Percentiles rank a stretch among this genome's conserved stretches.
Conservation (phyloP, 2,113 vertebrate species). For the Corythornis madagascariensis region DNA sequence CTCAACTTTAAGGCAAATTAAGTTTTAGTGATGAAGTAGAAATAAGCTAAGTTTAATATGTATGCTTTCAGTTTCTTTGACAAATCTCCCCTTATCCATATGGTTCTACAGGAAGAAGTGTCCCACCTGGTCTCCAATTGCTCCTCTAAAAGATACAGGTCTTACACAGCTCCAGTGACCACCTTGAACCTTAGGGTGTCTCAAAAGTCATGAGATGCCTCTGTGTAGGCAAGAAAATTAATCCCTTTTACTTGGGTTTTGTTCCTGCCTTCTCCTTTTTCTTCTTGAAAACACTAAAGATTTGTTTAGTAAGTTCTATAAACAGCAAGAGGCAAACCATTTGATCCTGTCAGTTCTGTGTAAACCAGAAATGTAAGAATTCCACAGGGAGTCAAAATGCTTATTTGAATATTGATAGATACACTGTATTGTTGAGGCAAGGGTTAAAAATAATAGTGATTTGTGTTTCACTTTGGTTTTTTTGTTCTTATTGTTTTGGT, state of each 20-base stretch:
- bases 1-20: not conserved
- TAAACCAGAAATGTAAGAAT: constrained; percentile 14
- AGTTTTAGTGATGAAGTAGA: not conserved
- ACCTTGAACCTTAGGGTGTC: not conserved
- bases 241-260: not conserved
- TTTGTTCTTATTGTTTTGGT: not conserved
- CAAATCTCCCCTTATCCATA: not conserved
- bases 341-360: constrained; percentile 7
- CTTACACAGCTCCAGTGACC: not conserved
- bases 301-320: not conserved
- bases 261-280: not conserved
- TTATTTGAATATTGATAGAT: constrained; percentile 19
- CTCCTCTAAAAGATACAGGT: not conserved
- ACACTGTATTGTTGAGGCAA: constrained; percentile 32
- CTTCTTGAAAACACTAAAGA: not conserved
- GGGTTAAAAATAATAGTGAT: constrained; percentile 52
- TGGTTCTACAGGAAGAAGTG: not conserved
- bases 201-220: not conserved
- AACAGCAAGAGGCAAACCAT: not conserved
- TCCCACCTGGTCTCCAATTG: not conserved
- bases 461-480: not conserved
- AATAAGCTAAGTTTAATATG: not conserved
- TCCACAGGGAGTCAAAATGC: not conserved
- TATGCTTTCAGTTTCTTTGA: not conserved
- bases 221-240: not conserved